Base-by-base conservation (phyloP, 2,113 vertebrate genomes). In the Balaeniceps rex region DNA sequence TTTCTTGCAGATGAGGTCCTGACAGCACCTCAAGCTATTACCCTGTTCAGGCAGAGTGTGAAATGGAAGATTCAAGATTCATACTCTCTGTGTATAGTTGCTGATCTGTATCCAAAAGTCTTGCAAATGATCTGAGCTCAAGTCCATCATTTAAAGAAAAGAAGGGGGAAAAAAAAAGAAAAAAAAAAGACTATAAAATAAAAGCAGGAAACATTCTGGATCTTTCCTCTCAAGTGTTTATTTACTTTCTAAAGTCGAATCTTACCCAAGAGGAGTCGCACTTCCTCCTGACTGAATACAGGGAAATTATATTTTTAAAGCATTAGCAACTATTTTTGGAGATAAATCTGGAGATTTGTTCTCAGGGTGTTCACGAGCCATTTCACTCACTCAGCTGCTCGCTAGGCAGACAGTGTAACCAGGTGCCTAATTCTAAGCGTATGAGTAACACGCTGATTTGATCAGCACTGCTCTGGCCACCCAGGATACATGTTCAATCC, bases 31-130 rank as follows among this genome's bases (percentile, higher is more conserved):
- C 88, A 93, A 90, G 71, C 92, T 95, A 96, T 96, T 97, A 93
- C 72, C 55, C 79, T 94, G 88, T 88, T 95, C 95, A 96, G 92
- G 46, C 83, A 87, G 90, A 95, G 82, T 94, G 82, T 95, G 90
- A 96, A 96, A 97, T 95, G 49, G 92, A 94, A 96, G 96, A 96
- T 93, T 94, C 90, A 95, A 86, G 90, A 96, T 95, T 95, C 93
- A 88, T 83, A 76, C 34, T 94, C 75, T 64, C 64, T 83, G 51
- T 83, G 54, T 80, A 83, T 79, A 87, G 74, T 21, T 94, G 84
- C 85, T 96, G 93, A 96, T 95, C 90, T 96, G 84, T 93, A 95
- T 96, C 96, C 75, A 93, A 88, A 97, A 95, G 92, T 91, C 78
- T 94, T 94, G 84, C 75, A 93, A 97, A 94, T 88, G 31, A 91